Base-by-base conservation (phyloP, 1,140 invertebrate genomes). In the Medauroidea extradentata region DNA sequence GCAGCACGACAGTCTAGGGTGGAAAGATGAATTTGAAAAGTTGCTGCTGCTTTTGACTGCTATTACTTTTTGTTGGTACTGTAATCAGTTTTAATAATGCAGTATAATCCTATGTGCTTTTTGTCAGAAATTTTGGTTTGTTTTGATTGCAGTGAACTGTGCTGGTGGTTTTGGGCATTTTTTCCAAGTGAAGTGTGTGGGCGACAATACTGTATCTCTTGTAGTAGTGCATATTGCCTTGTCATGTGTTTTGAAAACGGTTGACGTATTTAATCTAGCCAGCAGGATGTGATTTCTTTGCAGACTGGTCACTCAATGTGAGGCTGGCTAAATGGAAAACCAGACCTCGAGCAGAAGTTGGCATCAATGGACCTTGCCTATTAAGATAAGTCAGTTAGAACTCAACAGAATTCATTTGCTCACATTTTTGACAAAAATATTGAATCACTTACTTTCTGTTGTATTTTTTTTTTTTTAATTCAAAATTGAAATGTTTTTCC, bases 261-360 rank as follows among this genome's bases (percentile, higher is more conserved):
- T 23, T 14, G 19, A 14, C 13, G 5, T 14, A 7, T 49, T 23
- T 49, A 49, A 49, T 49, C 48, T 49, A 49, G 48, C 48, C 48
- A n/a, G 18, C 21, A 49, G 48, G 48, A n/a, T 49, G 48, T 49
- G 48, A 16, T 14, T 49, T 23, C 48, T 49, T 49, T 49, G n/a
- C 48, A 49, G 48, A 18, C 48, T 24, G 19, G 23, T 49, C 48
- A 23, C 13, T 49, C 48, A 23, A n/a, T 49, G 16, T 24, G 48
- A 25, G 48, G 48, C 48, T 49, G 48, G 48, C 48, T 49, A 49
- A 27, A 49, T 23, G 21, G 48, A 14, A 27, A 27, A 49, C 46
- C 23, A 49, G 48, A 25, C 27, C n/a, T 27, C 19, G 2, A 25
- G 27, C 48, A 24, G n/a, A 23, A 49, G 23, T 49, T 49, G 27